Base-by-base conservation (phyloP, 2,797 vertebrate species). In the Spinus pinus region DNA sequence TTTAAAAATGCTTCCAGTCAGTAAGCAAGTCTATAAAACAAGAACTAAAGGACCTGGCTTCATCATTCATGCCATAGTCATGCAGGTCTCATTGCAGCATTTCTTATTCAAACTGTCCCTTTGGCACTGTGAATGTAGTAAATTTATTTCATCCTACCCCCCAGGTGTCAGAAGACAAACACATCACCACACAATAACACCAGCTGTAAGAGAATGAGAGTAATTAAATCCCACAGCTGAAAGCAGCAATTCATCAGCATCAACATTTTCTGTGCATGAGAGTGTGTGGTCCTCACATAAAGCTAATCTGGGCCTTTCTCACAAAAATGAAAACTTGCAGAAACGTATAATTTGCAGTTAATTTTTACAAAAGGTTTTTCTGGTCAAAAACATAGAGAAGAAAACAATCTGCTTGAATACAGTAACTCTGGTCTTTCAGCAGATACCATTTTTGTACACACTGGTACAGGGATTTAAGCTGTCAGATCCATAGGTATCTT, bases 161-260 rank as follows among this genome's bases (percentile, higher is more conserved):
- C 2, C 28, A 90, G 82, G 57, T 89, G 79, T 88, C 67, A 54
- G 86, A 90, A 89, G 81, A 91, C 92, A 96, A 96, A 91, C 73
- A 78, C 62, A 94, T 96, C 73, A 50, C 81, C 62, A 56, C 79
- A 86, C 81, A 94, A 89, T 92, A 93, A 61, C 15, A 1, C 54
- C 87, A 94, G 70, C 86, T 94, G 83, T 90, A 82, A 82, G 57
- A 69, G 77, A 90, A 92, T 1, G 8, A 90, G 73, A 77, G 60
- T 96, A 96, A 96, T 96, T 93, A 92, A 93, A 91, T 93, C 75
- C 79, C 79, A 88, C 84, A 94, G 89, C 92, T 96, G 92, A 97
- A 96, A 91, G 85, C 73, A 75, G 78, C 89, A 95, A 93, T 95
- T 96, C 82, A 81, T 86, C 87, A 86, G 81, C 65, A 89, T 73